Base-by-base conservation (phyloP, 2,113 vertebrate species). In the Mormoops blainvillei region DNA sequence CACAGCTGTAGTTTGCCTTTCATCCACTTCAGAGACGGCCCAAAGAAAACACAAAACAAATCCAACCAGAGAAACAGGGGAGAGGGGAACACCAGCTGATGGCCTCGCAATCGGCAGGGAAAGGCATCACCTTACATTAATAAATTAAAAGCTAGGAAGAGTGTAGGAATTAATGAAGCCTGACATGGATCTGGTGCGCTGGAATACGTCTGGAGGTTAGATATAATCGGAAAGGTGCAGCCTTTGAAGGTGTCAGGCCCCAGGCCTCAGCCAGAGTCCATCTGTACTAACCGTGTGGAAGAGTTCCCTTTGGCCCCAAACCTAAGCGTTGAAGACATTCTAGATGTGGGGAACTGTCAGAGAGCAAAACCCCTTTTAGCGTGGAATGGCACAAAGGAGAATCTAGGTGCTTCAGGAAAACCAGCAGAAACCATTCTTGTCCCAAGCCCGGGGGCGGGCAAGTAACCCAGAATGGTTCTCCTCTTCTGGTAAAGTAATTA, bases 41-140 rank as follows among this genome's bases (percentile, higher is more conserved):
- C 98, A 98, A 96, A 97, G 97, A 97, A 98, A 98, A 98, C 97
- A 98, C 97, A 97, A 98, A 98, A 97, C 97, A 96, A 98, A 97
- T 91, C 97, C 87, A 95, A 78, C 95, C 90, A 90, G 58, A 91
- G 97, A 7, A 41, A 97, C 61, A 92, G 41, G 77, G 91, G 86
- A 33, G 94, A 95, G 87, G 38, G 93, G 74, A 82, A 87, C 28
- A 43, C 43, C 77, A 78, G 70, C 88, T 95, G 96, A 97, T 96
- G 88, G 56, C 82, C 97, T 98, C 81, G 87, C 24, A 70, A 18
- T 12, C 36, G 68, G 97, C 83, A 31, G 73, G 81, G 48, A 14
- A 93, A 97, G 97, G 95, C 91, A 94, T 96, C 52, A 28, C 97
- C 95, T 97, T 94, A 90, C 93, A 85, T 95, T 98, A 98, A 98